Conservation (phyloP, 2,888 invertebrate genomes). For the Eretmocerus hayati region DNA sequence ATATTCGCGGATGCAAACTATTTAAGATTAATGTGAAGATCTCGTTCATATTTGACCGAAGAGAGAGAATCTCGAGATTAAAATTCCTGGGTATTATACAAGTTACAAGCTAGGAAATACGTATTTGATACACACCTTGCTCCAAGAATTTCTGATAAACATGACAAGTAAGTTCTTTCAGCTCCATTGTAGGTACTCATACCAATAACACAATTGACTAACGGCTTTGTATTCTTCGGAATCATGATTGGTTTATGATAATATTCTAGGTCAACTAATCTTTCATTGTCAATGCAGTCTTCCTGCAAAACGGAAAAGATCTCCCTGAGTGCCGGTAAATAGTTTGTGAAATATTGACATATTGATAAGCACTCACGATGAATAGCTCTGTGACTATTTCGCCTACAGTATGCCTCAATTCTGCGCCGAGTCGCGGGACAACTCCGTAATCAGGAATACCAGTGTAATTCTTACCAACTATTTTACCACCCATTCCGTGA, state of each 20-base stretch:
- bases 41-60: no score
- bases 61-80: no score
- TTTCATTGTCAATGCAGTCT: constrained; percentile 57
- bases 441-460: constrained; percentile 61
- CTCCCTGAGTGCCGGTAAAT: constrained; percentile 2
- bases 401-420: constrained; percentile 49
- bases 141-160: constrained; percentile 64
- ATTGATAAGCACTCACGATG: constrained; percentile 51
- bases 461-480: constrained; percentile 48
- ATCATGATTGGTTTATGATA: constrained; percentile 64
- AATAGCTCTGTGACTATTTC: constrained; percentile 66
- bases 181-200: constrained; percentile 69
- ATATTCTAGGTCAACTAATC: constrained; percentile 58
- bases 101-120: constrained; percentile 21
- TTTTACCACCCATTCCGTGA: constrained; percentile 52
- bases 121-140: constrained; percentile 53
- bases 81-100: no score
- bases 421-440: constrained; percentile 52
- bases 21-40: no score
- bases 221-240: constrained; percentile 48
- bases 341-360: background rate
- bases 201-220: constrained; percentile 67
- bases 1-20: no score
- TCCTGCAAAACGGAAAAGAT: constrained; percentile 51
- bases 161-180: constrained; percentile 67